A percentile compares a stretch with the other conserved stretches of the same genome.
Evolutionary conservation across 2,888 invertebrate species (phyloP).

Genomic region (Ischnura elegans): DNA sequence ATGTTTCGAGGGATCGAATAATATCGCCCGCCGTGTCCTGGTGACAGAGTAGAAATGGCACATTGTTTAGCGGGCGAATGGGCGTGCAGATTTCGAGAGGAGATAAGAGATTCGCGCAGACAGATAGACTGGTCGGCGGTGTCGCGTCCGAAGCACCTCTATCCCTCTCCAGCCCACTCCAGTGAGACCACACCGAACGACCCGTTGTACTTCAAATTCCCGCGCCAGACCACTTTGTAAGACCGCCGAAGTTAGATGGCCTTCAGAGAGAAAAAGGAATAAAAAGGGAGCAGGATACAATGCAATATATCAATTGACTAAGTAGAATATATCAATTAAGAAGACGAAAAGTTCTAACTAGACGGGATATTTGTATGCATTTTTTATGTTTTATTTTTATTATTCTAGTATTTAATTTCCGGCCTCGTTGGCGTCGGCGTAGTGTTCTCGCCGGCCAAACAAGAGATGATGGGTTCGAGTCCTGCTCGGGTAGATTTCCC

Average conservation of each 20-base stretch:
- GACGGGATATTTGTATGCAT: no score
- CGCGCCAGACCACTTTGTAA: background rate
- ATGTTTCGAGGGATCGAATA: background rate
- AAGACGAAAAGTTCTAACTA: no score
- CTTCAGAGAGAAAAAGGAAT: background rate
- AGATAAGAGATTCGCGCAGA: conserved; percentile 17
- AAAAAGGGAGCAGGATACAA: no score
- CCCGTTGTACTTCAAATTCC: background rate
- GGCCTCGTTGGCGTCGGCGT: no score
- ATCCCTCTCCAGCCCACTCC: background rate
- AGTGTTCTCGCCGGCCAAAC: no score
- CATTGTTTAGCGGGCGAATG: background rate
- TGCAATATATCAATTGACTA: no score
- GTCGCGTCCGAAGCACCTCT: background rate
- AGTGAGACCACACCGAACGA: background rate
- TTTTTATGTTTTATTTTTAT: no score
- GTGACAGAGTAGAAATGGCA: background rate
- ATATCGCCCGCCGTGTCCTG: background rate
- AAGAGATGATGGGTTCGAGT: no score
- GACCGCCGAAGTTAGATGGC: background rate
- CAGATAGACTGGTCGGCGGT: background rate
- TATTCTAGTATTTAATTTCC: no score
- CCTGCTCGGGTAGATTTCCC: no score
- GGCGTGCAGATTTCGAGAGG: background rate
- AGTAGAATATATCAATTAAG: no score